A percentile compares a stretch with the other conserved stretches of the same genome.
phyloP scores from a whole-genome alignment of 2,888 invertebrate species.

The Dione juno region DNA sequence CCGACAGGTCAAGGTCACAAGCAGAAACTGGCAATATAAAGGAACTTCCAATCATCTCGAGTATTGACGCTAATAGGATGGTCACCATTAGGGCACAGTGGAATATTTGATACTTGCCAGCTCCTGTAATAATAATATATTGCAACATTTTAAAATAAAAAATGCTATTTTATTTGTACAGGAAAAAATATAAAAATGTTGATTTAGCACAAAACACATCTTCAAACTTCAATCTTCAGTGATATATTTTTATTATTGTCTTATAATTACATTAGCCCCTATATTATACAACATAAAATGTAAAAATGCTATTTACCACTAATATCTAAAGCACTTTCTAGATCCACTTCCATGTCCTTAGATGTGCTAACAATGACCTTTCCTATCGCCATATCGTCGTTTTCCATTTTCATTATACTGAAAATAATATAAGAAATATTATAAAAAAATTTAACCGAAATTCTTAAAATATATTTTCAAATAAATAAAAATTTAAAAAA shows the following conservation, averaged over 20 bases:
- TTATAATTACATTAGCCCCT: background rate
- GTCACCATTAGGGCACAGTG: conserved; percentile 68
- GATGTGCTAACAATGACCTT: conserved; percentile 1
- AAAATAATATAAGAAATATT: conserved; percentile 3
- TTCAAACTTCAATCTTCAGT: too few relatives aligned
- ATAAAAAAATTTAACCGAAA: background rate
- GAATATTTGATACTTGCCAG: conserved; percentile 67
- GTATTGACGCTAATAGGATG: conserved; percentile 59
- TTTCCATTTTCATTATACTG: conserved; percentile 44
- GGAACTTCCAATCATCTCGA: conserved; percentile 81
- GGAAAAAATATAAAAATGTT: background rate
- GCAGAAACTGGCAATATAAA: conserved; percentile 88
- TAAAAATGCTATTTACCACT: conserved; percentile 57
- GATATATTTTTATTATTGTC: too few relatives aligned
- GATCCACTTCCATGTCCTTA: conserved; percentile 52
- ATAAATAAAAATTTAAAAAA: background rate
- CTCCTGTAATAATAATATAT: conserved; percentile 54
- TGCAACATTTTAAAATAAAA: background rate
- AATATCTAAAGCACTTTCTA: conserved; percentile 68
- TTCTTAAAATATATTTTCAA: background rate
- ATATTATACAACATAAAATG: background rate
- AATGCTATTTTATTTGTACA: conserved; percentile 1
- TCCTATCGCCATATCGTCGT: conserved; percentile 24
- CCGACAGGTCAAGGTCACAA: conserved; percentile 86
- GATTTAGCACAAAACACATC: too few relatives aligned